A percentile compares a stretch with the other conserved stretches of the same genome.
These are phyloP conservation scores for Criorhina ranunculi DNA, from an alignment of 2,888 invertebrate genomes.

Conservation along the genomic window DNA sequence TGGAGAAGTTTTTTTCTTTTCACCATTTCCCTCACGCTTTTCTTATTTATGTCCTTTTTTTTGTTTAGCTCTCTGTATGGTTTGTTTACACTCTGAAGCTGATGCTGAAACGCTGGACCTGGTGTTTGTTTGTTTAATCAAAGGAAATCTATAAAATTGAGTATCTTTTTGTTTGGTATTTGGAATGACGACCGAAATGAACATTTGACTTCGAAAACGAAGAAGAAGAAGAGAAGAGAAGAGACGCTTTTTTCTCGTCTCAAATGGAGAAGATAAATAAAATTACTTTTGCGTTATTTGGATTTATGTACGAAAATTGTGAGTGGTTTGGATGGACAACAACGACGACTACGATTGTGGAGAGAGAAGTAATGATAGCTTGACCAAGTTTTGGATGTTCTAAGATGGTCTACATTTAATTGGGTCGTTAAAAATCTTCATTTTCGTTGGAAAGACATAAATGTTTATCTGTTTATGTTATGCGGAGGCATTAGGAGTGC, in stretches of 20 bases:
- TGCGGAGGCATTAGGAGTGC: neutral
- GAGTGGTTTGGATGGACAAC: neutral
- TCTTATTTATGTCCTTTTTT: constrained; percentile 51
- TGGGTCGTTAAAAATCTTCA: constrained; percentile 17
- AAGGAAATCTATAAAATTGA: constrained; percentile 65
- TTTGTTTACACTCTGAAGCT: constrained; percentile 64
- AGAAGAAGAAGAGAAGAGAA: neutral
- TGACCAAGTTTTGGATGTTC: neutral
- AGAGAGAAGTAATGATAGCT: neutral
- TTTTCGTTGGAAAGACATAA: constrained; percentile 12
- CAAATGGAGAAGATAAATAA: constrained; percentile 62
- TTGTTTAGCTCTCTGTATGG: constrained; percentile 23
- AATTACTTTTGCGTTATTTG: constrained; percentile 41
- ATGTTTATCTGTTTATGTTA: constrained; percentile 21
- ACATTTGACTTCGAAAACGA: constrained; percentile 29
- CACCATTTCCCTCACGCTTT: constrained; percentile 1
- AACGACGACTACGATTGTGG: too few relatives aligned
- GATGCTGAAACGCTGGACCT: constrained; percentile 21
- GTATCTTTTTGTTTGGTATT: constrained; percentile 26
- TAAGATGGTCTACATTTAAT: constrained; percentile 2
- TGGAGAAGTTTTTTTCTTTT: constrained; percentile 12
- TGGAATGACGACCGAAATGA: constrained; percentile 16
- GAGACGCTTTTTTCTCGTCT: constrained; percentile 33
- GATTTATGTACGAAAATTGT: constrained; percentile 1
- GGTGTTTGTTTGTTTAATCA: constrained; percentile 62